phyloP scores from a whole-genome alignment of 2,797 vertebrate genomes.

The Thamnophis elegans region DNA sequence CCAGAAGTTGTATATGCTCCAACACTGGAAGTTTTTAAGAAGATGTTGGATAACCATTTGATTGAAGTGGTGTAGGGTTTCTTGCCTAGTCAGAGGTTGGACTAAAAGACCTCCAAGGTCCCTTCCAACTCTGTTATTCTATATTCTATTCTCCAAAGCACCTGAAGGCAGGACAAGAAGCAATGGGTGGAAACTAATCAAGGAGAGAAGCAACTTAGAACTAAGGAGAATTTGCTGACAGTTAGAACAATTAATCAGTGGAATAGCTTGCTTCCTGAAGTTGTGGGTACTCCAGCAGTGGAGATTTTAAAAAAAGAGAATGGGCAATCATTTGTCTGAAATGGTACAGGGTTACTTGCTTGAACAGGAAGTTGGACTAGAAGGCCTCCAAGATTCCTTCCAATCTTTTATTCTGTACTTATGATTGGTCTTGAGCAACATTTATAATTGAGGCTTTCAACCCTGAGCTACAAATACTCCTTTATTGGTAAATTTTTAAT shows the following conservation, averaged over 20 bases:
- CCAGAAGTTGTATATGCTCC: neutral
- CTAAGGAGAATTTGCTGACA: neutral
- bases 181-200: neutral
- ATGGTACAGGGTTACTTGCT: neutral
- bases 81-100: too few relatives aligned
- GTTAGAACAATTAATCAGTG: neutral
- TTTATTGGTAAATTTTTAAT: neutral
- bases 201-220: neutral
- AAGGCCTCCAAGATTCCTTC: too few relatives aligned
- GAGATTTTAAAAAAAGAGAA: neutral
- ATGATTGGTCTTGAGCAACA: neutral
- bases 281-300: neutral
- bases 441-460: neutral
- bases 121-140: too few relatives aligned
- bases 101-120: too few relatives aligned
- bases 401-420: too few relatives aligned
- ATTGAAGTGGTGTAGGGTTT: neutral
- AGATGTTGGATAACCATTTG: neutral
- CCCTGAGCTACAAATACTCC: too few relatives aligned
- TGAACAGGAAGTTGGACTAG: too few relatives aligned
- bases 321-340: neutral
- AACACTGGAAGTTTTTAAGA: neutral
- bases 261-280: neutral
- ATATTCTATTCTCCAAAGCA: neutral
- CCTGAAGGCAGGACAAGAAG: neutral